Base-by-base conservation (phyloP, 2,797 vertebrate genomes). In the Chrysocyon brachyurus region DNA sequence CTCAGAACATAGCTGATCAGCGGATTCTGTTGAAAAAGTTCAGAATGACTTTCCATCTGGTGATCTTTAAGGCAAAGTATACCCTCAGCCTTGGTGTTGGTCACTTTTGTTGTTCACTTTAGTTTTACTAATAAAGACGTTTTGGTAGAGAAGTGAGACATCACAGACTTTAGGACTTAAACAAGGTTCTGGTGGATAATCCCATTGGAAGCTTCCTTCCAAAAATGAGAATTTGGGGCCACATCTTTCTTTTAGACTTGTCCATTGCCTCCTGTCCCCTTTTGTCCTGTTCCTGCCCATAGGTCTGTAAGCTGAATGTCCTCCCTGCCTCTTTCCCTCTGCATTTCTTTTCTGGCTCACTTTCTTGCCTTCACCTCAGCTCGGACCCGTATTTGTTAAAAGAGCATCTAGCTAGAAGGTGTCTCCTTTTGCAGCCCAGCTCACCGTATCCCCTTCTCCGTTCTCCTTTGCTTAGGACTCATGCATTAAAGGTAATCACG, bases 21-120 rank as follows among this genome's bases (percentile, higher is more conserved):
- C 57, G 73, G 79, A 82, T 57, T 87, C 91, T 49, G 63, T 52
- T 95, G 36, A 64, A 91, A 78, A 93, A 33, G 52, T 94, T 98
- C 86, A 83, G 57, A 85, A 56, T 85, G 81, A 90, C 56, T 86
- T 85, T 75, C 57, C 61, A 88, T 46, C 14, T 40, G 72, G 64
- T n/a, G 77, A 64, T 22, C 15, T 75, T 31, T 57, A 72, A 73
- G 52, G 22, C 52, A 15, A 77, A 90, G 21, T 68, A 64, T 9
- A 77, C 40, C 33, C 4, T 73, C 26, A 31, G 36, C 17, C 24
- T 94, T 84, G 33, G 15, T 24, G 4, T 57, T 95, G 70, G 49
- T 24, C 56, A 59, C 40, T 92, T 85, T 64, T 28, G 6, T 72
- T 33, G 59, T 24, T 61, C 49, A 78, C 87, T 79, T 93, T 68